A percentile compares a stretch with the other conserved stretches of the same genome.
phyloP scores from a whole-genome alignment of 2,888 invertebrate genomes.

The Endotricha flammealis region DNA sequence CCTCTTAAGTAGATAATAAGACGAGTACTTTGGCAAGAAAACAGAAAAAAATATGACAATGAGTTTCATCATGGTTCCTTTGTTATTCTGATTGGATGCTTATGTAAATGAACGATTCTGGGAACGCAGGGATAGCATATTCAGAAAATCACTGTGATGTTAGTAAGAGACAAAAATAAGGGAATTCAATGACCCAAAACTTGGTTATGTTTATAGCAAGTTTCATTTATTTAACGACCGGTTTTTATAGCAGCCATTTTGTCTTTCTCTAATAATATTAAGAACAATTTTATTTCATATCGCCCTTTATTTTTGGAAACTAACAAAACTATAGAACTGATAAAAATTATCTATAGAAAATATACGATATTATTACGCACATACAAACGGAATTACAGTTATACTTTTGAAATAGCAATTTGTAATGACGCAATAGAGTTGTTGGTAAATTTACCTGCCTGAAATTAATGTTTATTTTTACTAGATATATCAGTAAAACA shows the following conservation, averaged over 20 bases:
- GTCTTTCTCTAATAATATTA: background rate
- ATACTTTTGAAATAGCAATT: no score
- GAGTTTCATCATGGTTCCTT: constrained; percentile 38
- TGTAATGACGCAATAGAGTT: no score
- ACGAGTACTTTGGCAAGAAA: constrained; percentile 28
- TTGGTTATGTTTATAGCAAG: background rate
- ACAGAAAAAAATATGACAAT: constrained; percentile 35
- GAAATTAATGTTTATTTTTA: no score
- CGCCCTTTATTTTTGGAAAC: no score
- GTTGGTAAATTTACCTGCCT: no score
- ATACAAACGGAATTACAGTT: no score
- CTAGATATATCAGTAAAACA: no score
- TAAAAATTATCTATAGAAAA: no score
- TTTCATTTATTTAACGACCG: constrained; percentile 2
- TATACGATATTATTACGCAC: no score
- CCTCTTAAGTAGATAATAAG: constrained; percentile 19
- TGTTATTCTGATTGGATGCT: constrained; percentile 44
- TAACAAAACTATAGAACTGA: no score
- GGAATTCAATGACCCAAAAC: constrained; percentile 1
- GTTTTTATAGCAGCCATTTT: background rate
- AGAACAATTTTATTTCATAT: no score
- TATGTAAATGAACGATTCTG: constrained; percentile 39
- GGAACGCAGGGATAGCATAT: constrained; percentile 22
- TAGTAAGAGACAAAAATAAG: background rate
- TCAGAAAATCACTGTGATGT: constrained; percentile 14